phyloP scores from a whole-genome alignment of 2,113 vertebrate species.

The Macaca mulatta region DNA sequence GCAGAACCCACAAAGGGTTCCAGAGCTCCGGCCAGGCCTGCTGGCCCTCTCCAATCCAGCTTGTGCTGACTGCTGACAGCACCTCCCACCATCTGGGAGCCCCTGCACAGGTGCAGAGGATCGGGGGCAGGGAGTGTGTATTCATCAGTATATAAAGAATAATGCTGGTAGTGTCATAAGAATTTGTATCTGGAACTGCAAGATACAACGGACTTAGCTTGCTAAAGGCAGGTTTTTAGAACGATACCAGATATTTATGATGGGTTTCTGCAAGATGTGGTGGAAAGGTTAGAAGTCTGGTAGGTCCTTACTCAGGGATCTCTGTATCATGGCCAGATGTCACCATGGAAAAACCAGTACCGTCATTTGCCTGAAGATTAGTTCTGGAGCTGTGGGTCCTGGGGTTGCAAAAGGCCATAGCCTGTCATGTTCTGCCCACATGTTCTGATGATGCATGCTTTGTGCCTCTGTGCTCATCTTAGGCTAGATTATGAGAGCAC shows the following conservation, averaged over 20 bases:
- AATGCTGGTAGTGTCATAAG: no score
- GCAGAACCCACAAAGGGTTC: fast-evolving
- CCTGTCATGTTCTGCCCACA: not conserved
- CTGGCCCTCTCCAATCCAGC: fast-evolving
- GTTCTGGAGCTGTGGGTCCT: not conserved
- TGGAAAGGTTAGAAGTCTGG: not conserved
- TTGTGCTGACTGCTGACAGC: not conserved
- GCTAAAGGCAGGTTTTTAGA: not conserved
- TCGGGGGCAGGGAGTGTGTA: no score
- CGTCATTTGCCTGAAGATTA: not conserved
- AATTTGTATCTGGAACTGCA: not conserved
- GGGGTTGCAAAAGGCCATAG: not conserved
- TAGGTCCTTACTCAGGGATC: not conserved
- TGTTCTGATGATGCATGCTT: fast-evolving
- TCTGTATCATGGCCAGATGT: not conserved
- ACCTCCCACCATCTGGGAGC: fast-evolving
- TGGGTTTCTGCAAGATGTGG: not conserved
- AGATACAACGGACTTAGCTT: no score
- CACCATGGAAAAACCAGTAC: not conserved
- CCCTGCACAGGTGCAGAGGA: not conserved
- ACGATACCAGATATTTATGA: not conserved
- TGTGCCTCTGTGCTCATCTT: not conserved
- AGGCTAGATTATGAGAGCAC: no score
- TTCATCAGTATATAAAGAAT: fast-evolving
- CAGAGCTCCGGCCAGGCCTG: not conserved